Evolutionary conservation across 2,797 vertebrate species (phyloP).

Genomic region (Choloepus didactylus): DNA sequence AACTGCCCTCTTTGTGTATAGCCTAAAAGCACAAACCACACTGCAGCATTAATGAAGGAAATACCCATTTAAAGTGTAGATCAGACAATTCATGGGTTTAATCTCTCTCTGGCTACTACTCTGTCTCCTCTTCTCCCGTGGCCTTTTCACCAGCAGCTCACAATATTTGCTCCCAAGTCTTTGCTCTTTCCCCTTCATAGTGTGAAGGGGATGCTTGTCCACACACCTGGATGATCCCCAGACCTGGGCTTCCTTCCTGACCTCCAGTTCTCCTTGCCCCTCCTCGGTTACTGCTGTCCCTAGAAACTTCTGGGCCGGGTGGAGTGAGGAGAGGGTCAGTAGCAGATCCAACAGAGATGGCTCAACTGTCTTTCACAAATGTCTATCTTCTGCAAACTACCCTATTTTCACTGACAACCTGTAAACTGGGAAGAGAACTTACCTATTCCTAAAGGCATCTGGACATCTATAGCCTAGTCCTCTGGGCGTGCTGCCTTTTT

Average conservation of each 20-base stretch:
- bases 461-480: not conserved
- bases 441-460: not conserved
- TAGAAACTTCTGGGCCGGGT: not conserved
- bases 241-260: not conserved
- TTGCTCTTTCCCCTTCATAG: not conserved
- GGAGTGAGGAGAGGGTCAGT: not conserved
- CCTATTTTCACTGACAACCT: not conserved
- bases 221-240: not conserved
- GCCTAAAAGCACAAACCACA: not conserved
- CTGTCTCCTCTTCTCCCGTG: not conserved
- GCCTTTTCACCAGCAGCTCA: not conserved
- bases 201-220: not conserved
- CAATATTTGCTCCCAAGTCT: not conserved
- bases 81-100: not conserved
- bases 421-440: not conserved
- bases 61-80: conserved; percentile 29
- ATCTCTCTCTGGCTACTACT: not conserved
- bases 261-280: not conserved
- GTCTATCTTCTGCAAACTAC: conserved; percentile 12
- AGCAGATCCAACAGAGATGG: not conserved
- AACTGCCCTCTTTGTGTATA: not conserved
- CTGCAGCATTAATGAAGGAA: conserved; percentile 7
- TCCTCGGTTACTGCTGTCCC: not conserved
- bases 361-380: not conserved
- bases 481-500: not conserved